Percentiles rank a stretch among this genome's conserved stretches.
phyloP scores from a whole-genome alignment of 2,888 invertebrate species.

The Melanostoma scalare region DNA sequence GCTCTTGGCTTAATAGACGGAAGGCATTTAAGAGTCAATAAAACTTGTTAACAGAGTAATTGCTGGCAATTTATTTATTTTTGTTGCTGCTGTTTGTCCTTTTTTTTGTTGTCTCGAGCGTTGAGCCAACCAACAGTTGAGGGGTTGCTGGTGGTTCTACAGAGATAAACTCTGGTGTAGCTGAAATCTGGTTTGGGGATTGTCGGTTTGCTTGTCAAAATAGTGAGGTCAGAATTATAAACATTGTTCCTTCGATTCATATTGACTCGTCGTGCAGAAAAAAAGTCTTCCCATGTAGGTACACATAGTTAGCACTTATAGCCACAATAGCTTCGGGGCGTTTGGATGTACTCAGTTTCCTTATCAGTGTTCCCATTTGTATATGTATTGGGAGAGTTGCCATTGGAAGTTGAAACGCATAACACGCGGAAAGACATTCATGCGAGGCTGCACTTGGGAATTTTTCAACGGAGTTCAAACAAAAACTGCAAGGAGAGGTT shows the following conservation, averaged over 20 bases:
- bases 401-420: too few species aligned
- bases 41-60: constrained; percentile 83
- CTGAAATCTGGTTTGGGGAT: constrained; percentile 14
- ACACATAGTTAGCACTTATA: too few species aligned
- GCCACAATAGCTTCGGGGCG: too few species aligned
- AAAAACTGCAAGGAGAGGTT: too few species aligned
- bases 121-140: not conserved
- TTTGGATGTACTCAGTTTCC: too few species aligned
- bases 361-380: too few species aligned
- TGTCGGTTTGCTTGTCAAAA: not conserved
- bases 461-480: too few species aligned
- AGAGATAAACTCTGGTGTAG: constrained; percentile 56
- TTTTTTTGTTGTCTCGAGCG: constrained; percentile 12
- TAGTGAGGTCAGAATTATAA: not conserved
- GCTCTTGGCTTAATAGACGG: constrained; percentile 73
- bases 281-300: too few species aligned
- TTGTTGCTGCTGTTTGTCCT: constrained; percentile 41
- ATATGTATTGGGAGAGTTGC: too few species aligned
- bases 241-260: constrained; percentile 34
- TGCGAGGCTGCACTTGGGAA: too few species aligned
- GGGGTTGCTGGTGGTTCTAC: constrained; percentile 23
- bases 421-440: too few species aligned
- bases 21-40: constrained; percentile 82
- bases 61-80: constrained; percentile 82
- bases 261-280: not conserved